Evolutionary conservation across 1,140 invertebrate genomes (phyloP), one percentile per base, ranked within the genome.

Genomic region (Centruroides sculpturatus): DNA sequence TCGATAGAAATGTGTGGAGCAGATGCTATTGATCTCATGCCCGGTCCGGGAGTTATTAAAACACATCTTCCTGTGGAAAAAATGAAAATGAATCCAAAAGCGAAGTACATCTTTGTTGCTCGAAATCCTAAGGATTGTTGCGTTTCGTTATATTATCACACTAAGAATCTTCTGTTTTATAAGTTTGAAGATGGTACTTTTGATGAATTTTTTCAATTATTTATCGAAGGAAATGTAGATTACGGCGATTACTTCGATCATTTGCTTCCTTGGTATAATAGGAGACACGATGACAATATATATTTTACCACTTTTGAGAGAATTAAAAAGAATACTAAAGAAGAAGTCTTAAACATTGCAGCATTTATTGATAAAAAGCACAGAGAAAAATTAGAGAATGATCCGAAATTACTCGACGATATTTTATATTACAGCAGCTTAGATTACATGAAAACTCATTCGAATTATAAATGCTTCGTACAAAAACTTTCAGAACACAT

Each of bases 71-170:
- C 86, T 1, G 76, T 87, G 48, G 57, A 59, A 13, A 13, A 48
- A n/a, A 53, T 59, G 3, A 52, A 23, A 9, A 59, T 52, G 4
- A 59, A 57, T 1, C 3, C 46, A 5, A 56, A 64, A n/a, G 35
- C 78, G 80, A 35, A 79, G 76, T 87, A 8, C 41, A 76, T 89
- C 7, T 89, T 88, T 68, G 81, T 89, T 0, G 82, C 84, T 4
- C 76, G 90, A 57, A 88, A 91, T 75, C 88, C 89, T 0, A 87
- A 89, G 72, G 89, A 92, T 71, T 84, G 89, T 1, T 85, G 80
- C 4, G 85, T 91, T 0, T 92, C 88, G 0, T 91, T 84, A 71
- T 92, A 84, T 70, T 83, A 90, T 72, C 80, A 90, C 47, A 85
- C 87, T 71, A 78, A 81, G 67, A 73, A 83, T 2, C 81, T 86